Conservation (phyloP, 2,113 vertebrate species). For the Chaetura pelagica region DNA sequence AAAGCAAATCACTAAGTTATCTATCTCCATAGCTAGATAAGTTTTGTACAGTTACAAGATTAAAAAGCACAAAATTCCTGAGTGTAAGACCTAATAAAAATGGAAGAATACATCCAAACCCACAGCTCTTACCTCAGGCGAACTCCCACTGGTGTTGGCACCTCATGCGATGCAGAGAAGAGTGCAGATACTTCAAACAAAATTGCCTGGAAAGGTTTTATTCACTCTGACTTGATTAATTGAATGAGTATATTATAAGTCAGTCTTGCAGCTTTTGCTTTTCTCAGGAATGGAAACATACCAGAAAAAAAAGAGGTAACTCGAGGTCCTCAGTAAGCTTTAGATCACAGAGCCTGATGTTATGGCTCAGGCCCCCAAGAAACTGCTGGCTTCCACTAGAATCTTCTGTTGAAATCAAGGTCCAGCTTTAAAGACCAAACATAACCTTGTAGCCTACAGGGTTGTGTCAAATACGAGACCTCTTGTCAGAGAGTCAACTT, state of each 20-base stretch:
- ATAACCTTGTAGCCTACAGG: background rate
- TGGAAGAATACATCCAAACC: slow-evolving; percentile 68
- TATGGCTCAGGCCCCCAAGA: background rate
- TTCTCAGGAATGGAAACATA: slow-evolving; percentile 43
- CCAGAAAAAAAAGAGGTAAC: background rate
- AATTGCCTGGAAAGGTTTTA: slow-evolving; percentile 68
- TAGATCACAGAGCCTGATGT: background rate
- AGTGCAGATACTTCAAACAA: slow-evolving; percentile 66
- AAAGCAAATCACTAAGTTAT: slow-evolving; percentile 47
- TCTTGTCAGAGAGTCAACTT: background rate
- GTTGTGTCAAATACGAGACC: background rate
- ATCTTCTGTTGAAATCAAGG: background rate
- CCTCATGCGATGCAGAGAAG: slow-evolving; percentile 54
- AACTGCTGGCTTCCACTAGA: background rate
- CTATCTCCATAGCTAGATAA: slow-evolving; percentile 1
- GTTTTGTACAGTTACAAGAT: slow-evolving; percentile 53
- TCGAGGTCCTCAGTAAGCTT: background rate
- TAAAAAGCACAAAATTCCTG: slow-evolving; percentile 65
- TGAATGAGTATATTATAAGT: slow-evolving; percentile 47
- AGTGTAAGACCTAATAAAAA: slow-evolving; percentile 69
- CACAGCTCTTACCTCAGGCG: slow-evolving; percentile 65
- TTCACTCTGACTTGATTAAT: slow-evolving; percentile 60
- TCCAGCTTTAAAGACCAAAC: background rate
- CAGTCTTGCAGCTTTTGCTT: slow-evolving; percentile 35
- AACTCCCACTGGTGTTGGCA: slow-evolving; percentile 71